Evolutionary conservation across 2,113 vertebrate species (phyloP), one percentile per base, ranked within the genome.

Genomic region (Laticauda laticaudata): DNA sequence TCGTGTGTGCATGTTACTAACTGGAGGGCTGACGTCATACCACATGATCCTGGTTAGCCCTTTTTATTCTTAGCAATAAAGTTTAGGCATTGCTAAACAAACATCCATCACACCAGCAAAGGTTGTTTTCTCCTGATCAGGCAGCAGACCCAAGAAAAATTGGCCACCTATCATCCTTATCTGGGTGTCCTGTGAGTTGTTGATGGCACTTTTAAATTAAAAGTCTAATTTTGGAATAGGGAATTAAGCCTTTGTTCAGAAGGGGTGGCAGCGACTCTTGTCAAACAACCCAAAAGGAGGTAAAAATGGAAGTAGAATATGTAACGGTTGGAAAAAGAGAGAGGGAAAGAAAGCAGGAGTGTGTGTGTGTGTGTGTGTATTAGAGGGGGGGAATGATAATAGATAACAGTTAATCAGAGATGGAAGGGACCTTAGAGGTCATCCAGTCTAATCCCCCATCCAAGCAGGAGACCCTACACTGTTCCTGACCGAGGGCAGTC

Each of bases 61-160:
- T 48, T 95, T 94, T 51, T 34, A 21, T 34, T 57, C 53, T 57
- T 85, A 23, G n/a, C 95, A 96, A 94, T 97, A 96, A 97, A 95
- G 94, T 75, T 75, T 75, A 86, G 94, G 94, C 93, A 88, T 53
- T 93, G 64, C 94, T 97, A 95, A 96, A 93, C 88, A 64, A 5
- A 29, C 91, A 95, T 91, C 90, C 57, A 95, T 97, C 91, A 90
- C 94, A 88, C 15, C 54, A 91, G 61, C 94, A 94, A 88, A 93
- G 48, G 92, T 91, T 93, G 85, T 92, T 96, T 94, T 93, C 45
- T 91, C 87, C 93, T 93, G n/a, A 39, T n/a, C 61, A 87, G 87
- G 24, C 48, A 48, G 48, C 90, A 94, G 88, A 86, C 91, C 92
- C 69, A 75, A 5, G 57, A 93, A 21, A 43, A 53, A 53, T 8